These are phyloP conservation scores for Pseudoatta argentina DNA, from an alignment of 1,140 invertebrate species.

Conservation along the genomic window DNA sequence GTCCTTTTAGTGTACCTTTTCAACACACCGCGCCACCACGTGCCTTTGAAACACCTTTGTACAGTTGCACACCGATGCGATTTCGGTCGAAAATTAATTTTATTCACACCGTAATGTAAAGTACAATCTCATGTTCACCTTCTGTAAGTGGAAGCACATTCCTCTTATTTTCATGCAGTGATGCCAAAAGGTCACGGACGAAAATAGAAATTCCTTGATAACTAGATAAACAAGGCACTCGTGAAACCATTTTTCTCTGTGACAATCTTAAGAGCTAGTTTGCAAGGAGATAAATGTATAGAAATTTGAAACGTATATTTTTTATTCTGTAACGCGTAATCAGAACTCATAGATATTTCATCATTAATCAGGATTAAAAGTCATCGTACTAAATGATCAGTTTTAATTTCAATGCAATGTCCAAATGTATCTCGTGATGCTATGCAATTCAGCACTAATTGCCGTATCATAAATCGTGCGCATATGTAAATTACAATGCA, in stretches of 20 bases:
- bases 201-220: constrained; percentile 26
- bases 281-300: constrained; percentile 61
- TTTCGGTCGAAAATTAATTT: constrained; percentile 74
- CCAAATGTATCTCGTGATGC: constrained; percentile 39
- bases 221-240: constrained; percentile 36
- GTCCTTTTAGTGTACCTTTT: constrained; percentile 75
- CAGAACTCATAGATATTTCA: constrained; percentile 28
- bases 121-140: constrained; percentile 70
- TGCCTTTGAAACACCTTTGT: constrained; percentile 10
- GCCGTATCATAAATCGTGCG: constrained; percentile 37
- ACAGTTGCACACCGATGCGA: constrained; percentile 18
- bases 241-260: constrained; percentile 68
- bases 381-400: constrained; percentile 28
- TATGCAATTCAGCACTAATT: constrained; percentile 44
- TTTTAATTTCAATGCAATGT: constrained; percentile 38
- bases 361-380: constrained; percentile 59
- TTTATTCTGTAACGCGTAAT: constrained; percentile 6
- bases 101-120: constrained; percentile 73
- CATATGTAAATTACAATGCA: constrained; percentile 34
- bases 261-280: constrained; percentile 51
- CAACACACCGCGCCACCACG: constrained; percentile 18
- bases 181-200: constrained; percentile 35
- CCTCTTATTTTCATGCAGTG: constrained; percentile 5
- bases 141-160: constrained; percentile 17
- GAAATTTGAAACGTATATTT: not conserved